Evolutionary conservation across 2,888 invertebrate genomes (phyloP), one percentile per base, ranked within the genome.

Genomic region (Hemicrepidius hirtus): DNA sequence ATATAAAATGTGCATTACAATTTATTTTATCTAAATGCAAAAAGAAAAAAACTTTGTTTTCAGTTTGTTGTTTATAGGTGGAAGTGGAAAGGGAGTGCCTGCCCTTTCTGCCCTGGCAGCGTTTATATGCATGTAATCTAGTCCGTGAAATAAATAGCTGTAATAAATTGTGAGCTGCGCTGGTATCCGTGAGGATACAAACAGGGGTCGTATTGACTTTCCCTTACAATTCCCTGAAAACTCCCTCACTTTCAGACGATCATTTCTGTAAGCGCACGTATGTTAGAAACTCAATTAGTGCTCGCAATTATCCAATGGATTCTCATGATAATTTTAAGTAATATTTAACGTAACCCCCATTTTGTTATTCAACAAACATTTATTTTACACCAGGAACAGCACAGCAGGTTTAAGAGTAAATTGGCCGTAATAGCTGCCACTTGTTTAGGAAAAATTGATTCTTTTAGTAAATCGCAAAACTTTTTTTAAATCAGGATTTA

Each of bases 121-220:
- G 86, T 86, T 86, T 86, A 86, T 86, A 86, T 86, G 85, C 85
- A 86, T 85, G 86, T 86, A 86, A 86, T 86, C 86, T 86, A 84
- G 85, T 85, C 82, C 83, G 83, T 84, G 84, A 86, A 86, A 86
- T 9, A 94, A 93, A 83, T 95, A 95, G 84, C 85, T 92, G 82
- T 92, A 94, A 82, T 94, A 92, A 53, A 94, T 95, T 49, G 93
- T 92, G 0, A 94, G 80, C 79, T 78, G 78, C 75, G 78, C 80
- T 78, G 74, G 76, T 73, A 76, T 76, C 71, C 64, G 64, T 49
- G 75, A 76, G 73, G 68, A 74, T 59, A 24, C 60, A 68, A 68
- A 68, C 68, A 68, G 49, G 59, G 46, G 35, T 68, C 44, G 49
- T 12, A 50, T n/a, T 68, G 49, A 68, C 68, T 68, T 68, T 13